A percentile compares a stretch with the other conserved stretches of the same genome.
These are phyloP conservation scores for Heterohyrax brucei DNA, from an alignment of 2,797 vertebrate species.

Conservation along the genomic window DNA sequence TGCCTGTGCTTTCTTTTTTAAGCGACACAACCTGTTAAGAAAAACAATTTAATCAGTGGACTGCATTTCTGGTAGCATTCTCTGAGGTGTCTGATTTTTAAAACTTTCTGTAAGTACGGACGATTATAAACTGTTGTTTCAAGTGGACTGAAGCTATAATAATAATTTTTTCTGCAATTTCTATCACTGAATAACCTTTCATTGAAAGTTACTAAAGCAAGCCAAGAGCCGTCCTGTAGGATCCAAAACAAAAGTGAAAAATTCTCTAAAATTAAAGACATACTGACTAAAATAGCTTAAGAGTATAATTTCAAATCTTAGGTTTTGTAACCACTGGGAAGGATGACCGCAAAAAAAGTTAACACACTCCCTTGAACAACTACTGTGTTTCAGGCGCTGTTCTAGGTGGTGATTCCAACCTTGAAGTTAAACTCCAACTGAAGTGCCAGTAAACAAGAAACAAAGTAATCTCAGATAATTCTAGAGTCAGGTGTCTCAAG, in stretches of 20 bases:
- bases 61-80: neutral
- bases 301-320: conserved; percentile 39
- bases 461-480: neutral
- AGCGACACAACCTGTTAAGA: conserved; percentile 95
- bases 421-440: neutral
- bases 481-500: conserved; percentile 23
- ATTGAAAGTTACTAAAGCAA: neutral
- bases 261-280: conserved; percentile 52
- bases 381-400: neutral
- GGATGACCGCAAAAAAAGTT: neutral
- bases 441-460: neutral
- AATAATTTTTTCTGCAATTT: conserved; percentile 39
- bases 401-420: neutral
- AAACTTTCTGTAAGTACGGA: conserved; percentile 18
- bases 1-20: conserved; percentile 99
- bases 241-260: conserved; percentile 24
- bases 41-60: conserved; percentile 57
- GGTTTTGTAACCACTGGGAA: conserved; percentile 18
- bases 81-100: neutral
- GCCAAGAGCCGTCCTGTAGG: too few relatives aligned
- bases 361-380: conserved; percentile 20
- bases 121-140: conserved; percentile 12
- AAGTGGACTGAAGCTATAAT: conserved; percentile 6
- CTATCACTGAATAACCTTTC: neutral
- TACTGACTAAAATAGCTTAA: conserved; percentile 29